Evolutionary conservation across 2,113 vertebrate genomes (phyloP).

Genomic region (Himantopus leucocephalus): DNA sequence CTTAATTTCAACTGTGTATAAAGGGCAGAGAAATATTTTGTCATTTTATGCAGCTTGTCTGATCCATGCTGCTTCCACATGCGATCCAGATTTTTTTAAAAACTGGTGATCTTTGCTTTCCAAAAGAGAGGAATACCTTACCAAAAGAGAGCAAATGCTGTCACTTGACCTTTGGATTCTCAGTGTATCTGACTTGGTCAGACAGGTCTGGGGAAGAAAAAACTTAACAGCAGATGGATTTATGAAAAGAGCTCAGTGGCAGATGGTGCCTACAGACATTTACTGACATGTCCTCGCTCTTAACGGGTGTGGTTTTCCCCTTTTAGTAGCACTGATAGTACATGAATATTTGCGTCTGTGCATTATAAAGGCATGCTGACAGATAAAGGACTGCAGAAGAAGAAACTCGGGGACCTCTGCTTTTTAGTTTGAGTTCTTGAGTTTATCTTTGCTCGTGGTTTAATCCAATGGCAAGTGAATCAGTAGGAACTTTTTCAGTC

Average conservation of each 20-base stretch:
- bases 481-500: background rate
- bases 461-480: background rate
- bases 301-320: background rate
- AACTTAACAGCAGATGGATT: conserved; percentile 8
- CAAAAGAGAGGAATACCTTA: background rate
- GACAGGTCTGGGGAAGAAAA: background rate
- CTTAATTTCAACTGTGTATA: background rate
- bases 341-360: background rate
- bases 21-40: background rate
- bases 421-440: background rate
- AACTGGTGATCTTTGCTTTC: background rate
- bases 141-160: background rate
- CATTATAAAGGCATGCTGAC: background rate
- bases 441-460: background rate
- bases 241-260: conserved; percentile 20
- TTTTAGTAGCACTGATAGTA: background rate
- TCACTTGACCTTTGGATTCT: background rate
- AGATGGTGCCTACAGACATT: conserved; percentile 47
- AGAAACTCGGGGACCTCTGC: background rate
- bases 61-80: background rate
- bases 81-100: background rate
- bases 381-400: background rate
- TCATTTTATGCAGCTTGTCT: background rate
- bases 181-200: background rate
- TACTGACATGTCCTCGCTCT: background rate